These are phyloP conservation scores for Cricetomys ansorgei DNA, from an alignment of 2,113 vertebrate species.

Conservation along the genomic window DNA sequence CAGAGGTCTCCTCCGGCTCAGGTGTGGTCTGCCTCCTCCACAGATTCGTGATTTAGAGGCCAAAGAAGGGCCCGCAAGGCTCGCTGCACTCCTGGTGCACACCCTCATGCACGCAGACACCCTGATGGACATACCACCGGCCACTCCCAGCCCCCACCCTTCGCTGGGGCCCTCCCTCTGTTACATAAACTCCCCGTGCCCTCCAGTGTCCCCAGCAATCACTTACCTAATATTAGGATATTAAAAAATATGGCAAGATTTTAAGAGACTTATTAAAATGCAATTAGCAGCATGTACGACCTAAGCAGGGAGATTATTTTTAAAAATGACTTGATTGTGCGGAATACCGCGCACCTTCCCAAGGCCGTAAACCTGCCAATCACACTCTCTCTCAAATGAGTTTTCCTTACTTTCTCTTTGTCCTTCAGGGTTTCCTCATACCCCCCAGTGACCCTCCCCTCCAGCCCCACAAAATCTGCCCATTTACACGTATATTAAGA, in stretches of 20 bases:
- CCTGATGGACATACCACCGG: background rate
- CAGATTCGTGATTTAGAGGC: background rate
- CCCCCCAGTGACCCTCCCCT: background rate
- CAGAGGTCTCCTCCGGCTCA: background rate
- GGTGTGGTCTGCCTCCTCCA: background rate
- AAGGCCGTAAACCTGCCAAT: slow-evolving; percentile 91
- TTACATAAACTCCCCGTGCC: slow-evolving; percentile 87
- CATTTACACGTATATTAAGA: background rate
- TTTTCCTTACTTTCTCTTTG: slow-evolving; percentile 85
- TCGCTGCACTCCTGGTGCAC: background rate
- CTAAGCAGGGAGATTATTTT: slow-evolving; percentile 91
- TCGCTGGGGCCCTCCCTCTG: slow-evolving; percentile 78
- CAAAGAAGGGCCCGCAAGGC: background rate
- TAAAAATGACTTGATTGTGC: slow-evolving; percentile 90
- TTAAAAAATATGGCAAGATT: slow-evolving; percentile 92
- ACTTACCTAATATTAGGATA: slow-evolving; percentile 92
- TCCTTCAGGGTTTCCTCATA: slow-evolving; percentile 66
- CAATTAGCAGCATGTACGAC: slow-evolving; percentile 88
- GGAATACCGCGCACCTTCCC: slow-evolving; percentile 88
- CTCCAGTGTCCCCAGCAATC: slow-evolving; percentile 91
- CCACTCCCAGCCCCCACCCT: slow-evolving; percentile 75
- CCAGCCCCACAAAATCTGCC: background rate
- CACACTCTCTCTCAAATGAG: slow-evolving; percentile 85
- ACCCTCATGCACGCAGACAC: background rate
- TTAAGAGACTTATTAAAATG: slow-evolving; percentile 92